Base-by-base conservation (phyloP, 2,888 invertebrate species). In the Athrips mouffetella region DNA sequence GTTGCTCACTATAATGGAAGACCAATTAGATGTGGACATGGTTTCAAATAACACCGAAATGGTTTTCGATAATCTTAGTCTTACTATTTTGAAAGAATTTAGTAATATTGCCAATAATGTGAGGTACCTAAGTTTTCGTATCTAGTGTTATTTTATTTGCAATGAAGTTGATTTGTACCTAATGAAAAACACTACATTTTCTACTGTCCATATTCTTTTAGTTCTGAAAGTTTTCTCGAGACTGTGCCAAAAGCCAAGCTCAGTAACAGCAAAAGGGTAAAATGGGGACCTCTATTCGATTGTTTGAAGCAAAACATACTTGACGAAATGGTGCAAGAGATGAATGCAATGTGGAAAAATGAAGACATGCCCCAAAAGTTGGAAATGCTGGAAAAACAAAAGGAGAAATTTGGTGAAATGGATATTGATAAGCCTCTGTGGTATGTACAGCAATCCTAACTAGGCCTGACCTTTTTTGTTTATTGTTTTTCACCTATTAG, bases 221-320 rank as follows among this genome's bases (percentile, higher is more conserved):
- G 89, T 57, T 76, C 79, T 67, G 87, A 89, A 70, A 88, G 89
- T 51, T 88, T 89, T 58, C 67, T 86, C 4, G 76, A 82, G 59
- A 78, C 74, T 45, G 80, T 87, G 3, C 86, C 84, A 2, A 84
- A 83, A 66, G 70, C 76, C 6, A 84, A 85, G 63, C 54, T 84
- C 5, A 11, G 6, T 37, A 21, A 20, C 37, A 37, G 37, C 3
- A 73, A 62, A 54, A 67, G 80, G 51, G 76, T 89, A 0, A 84
- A 87, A 70, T 89, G 89, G 89, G 69, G 78, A 11, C 84, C 79
- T 13, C 79, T 86, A 74, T 83, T 87, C 50, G 76, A 84, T 52
- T 82, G 73, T 52, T 60, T 89, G 47, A 87, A 86, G 60, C 80
- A 84, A 65, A 69, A 73, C 2, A 80, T 89, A 40, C 65, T 78